Evolutionary conservation across 2,888 invertebrate species (phyloP), one percentile per base, ranked within the genome.

Genomic region (Theretra japonica): DNA sequence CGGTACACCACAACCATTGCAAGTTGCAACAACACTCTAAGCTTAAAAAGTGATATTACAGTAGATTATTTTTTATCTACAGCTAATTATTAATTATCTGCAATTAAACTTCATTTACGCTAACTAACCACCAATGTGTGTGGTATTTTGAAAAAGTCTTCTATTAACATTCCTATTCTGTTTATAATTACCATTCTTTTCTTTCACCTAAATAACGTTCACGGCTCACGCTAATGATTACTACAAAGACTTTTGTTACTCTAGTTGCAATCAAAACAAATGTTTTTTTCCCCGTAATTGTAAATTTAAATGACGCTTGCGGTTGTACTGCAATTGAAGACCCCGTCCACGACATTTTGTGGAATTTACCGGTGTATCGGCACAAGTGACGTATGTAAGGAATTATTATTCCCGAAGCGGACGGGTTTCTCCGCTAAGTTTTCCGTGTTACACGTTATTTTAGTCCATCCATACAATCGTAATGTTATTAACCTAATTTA

Each of bases 341-440:
- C n/a, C 53, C 53, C 28, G 23, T 25, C 58, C 17, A 23, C 23
- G 58, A 4, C 25, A 15, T 15, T 23, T 58, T 25, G 58, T 25
- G 25, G 58, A 58, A 58, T 25, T 25, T 58, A 58, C 58, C 25
- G 25, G 17, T 58, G 17, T 25, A 58, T 57, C 17, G 25, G 5
- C 23, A n/a, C 53, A 53, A n/a, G n/a, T 53, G 25, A 58, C n/a
- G n/a, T 62, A 33, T 33, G 21, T 62, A 11, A 25, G n/a, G 19
- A 53, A 58, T 62, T 41, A 21, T 62, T 33, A 62, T 62, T 62
- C 62, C 62, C 21, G 33, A 62, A 33, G 62, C 62, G 19, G 62
- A 30, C 41, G 33, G 62, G 62, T 62, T 62, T 62, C 33, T 41
- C 33, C 62, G 33, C 21, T 8, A 30, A 11, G 59, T 41, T 41